These are phyloP conservation scores for Paedocypris sp. DNA, from an alignment of 2,113 vertebrate genomes.

Conservation along the genomic window DNA sequence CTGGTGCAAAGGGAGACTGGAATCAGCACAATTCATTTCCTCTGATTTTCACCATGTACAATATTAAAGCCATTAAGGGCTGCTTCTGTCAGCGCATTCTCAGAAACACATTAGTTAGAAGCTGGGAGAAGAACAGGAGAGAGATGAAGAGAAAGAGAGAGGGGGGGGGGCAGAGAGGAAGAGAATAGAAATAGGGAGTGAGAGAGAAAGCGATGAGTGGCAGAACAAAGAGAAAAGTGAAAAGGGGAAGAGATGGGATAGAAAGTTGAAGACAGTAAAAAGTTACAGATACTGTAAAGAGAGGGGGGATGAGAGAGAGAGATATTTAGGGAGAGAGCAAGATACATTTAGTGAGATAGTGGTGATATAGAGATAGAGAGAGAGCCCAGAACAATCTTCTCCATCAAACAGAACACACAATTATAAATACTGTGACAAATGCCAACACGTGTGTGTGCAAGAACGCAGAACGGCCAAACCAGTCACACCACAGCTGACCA, in stretches of 20 bases:
- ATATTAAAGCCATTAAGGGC: conserved; percentile 53
- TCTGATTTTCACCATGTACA: conserved; percentile 48
- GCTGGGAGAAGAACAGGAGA: conserved; percentile 31
- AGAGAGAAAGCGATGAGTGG: no score
- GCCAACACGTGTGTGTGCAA: not conserved
- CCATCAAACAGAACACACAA: conserved; percentile 35
- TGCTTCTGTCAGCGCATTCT: conserved; percentile 64
- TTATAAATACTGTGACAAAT: conserved; percentile 47
- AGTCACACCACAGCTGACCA: no score
- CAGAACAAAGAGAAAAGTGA: no score
- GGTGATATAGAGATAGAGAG: no score
- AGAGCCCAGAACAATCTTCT: conserved; percentile 37
- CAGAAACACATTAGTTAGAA: conserved; percentile 53
- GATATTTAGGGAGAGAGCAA: no score
- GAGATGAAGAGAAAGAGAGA: not conserved
- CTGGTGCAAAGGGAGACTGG: conserved; percentile 18
- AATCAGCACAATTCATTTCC: conserved; percentile 69
- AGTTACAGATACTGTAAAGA: no score
- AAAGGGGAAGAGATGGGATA: no score
- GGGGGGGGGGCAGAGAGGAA: not conserved
- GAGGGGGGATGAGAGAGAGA: no score
- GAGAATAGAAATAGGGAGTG: no score
- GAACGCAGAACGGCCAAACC: not conserved
- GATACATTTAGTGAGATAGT: no score
- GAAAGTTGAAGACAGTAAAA: no score